Evolutionary conservation across 1,140 invertebrate genomes (phyloP), one percentile per base, ranked within the genome.

Genomic region (Platyscapa corneri): DNA sequence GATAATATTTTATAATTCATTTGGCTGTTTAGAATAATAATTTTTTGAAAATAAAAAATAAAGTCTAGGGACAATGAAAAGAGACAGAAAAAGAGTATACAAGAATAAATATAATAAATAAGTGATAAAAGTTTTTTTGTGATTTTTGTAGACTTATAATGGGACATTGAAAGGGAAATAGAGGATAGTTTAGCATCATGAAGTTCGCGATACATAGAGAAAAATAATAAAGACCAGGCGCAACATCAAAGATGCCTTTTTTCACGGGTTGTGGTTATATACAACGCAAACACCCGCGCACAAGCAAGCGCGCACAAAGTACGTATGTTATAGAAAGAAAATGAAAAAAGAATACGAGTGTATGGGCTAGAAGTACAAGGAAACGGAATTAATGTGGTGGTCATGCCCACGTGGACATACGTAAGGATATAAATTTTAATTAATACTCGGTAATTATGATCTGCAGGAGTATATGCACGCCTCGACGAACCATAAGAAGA

Each of bases 381-480:
- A 79, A 84, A 78, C 42, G 74, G 64, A 84, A 84, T 79, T 84
- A 72, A 84, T 79, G 34, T 32, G 3, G 3, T 42, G 20, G 83
- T 79, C 65, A 80, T 80, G 83, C 64, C 64, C 77, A 65, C 77
- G 34, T 70, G 76, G 60, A 18, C 65, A 56, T 39, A 39, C 75
- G 30, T 42, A 30, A 46, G 65, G 32, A 30, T 80, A 85, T 85
- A 85, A 85, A 85, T 85, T 80, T 85, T 85, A 84, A 84, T 84
- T 79, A 84, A 79, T 84, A 80, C 77, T 39, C 32, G 27, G 77
- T 79, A 84, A 84, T 84, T 84, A 84, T 84, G 65, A 84, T 42
- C 75, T 20, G 42, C 23, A 7, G 32, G 49, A 27, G 32, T 34
- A 42, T 60, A 67, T 72, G 16, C 77, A 74, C 65, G 70, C 83